Percentiles rank a stretch among this genome's conserved stretches.
Conservation (phyloP, 2,797 vertebrate species). For the Falco peregrinus region DNA sequence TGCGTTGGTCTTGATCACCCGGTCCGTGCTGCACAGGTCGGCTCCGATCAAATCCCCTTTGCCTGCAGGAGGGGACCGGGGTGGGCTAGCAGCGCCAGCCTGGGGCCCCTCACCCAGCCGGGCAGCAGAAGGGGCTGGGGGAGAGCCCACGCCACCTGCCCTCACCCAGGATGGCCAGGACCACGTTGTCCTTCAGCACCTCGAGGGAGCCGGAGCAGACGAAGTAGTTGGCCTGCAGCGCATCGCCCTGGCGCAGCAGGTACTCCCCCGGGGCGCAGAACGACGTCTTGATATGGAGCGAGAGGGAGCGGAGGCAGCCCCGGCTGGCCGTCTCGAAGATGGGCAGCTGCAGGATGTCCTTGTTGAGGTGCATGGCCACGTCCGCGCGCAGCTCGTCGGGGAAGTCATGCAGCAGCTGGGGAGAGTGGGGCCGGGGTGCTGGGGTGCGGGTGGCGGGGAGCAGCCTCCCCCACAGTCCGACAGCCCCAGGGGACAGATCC, state of each 20-base stretch:
- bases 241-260: constrained; percentile 91
- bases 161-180: constrained; percentile 94
- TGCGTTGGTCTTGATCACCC: constrained; percentile 92
- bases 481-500: not conserved
- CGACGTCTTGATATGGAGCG: constrained; percentile 94
- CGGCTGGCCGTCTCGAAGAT: constrained; percentile 90
- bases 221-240: constrained; percentile 92
- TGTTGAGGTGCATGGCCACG: constrained; percentile 95
- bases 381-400: constrained; percentile 93
- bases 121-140: not conserved
- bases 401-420: constrained; percentile 92
- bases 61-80: constrained; percentile 73
- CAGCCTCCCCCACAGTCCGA: not conserved
- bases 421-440: not conserved
- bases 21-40: constrained; percentile 84
- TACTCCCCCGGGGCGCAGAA: constrained; percentile 96
- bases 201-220: constrained; percentile 95
- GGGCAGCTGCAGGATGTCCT: constrained; percentile 94
- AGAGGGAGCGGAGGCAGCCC: constrained; percentile 93
- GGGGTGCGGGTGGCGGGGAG: not conserved
- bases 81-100: not conserved
- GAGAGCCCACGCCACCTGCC: not conserved
- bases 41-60: constrained; percentile 96
- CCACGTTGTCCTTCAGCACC: constrained; percentile 90
- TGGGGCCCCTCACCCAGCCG: rapidly evolving